Evolutionary conservation across 2,888 invertebrate species (phyloP).

Genomic region (Apotomis betuletana): DNA sequence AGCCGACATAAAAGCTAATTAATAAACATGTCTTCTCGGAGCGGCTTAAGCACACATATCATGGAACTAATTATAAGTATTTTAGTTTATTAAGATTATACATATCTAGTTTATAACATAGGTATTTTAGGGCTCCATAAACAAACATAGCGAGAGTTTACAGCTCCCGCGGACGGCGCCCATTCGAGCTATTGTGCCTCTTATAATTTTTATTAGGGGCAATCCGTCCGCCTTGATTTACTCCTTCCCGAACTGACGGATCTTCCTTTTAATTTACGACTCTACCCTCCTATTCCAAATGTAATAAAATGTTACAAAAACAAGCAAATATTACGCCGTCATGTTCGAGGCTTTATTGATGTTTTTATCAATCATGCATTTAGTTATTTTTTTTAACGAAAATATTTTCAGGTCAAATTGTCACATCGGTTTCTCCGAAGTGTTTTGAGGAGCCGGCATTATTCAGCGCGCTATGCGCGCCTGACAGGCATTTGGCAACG

Average conservation of each 20-base stretch:
- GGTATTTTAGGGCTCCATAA: constrained; percentile 81
- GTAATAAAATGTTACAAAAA: constrained; percentile 79
- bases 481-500: constrained; percentile 64
- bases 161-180: constrained; percentile 79
- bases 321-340: constrained; percentile 76
- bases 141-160: constrained; percentile 83
- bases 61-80: constrained; percentile 73
- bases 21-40: constrained; percentile 55
- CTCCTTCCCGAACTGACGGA: constrained; percentile 83
- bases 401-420: constrained; percentile 10
- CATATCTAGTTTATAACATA: constrained; percentile 83
- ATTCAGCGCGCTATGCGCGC: constrained; percentile 26
- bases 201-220: constrained; percentile 84
- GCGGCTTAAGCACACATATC: constrained; percentile 70
- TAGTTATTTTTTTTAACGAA: neutral
- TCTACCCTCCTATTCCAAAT: constrained; percentile 75
- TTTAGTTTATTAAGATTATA: constrained; percentile 81
- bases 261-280: constrained; percentile 82
- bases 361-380: constrained; percentile 32
- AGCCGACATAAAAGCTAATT: constrained; percentile 59
- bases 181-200: constrained; percentile 81
- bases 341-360: constrained; percentile 50
- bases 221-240: constrained; percentile 83
- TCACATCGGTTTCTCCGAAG: constrained; percentile 17
- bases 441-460: constrained; percentile 24